Evolutionary conservation across 2,113 vertebrate species (phyloP), one percentile per base, ranked within the genome.

Genomic region (Colius striatus): DNA sequence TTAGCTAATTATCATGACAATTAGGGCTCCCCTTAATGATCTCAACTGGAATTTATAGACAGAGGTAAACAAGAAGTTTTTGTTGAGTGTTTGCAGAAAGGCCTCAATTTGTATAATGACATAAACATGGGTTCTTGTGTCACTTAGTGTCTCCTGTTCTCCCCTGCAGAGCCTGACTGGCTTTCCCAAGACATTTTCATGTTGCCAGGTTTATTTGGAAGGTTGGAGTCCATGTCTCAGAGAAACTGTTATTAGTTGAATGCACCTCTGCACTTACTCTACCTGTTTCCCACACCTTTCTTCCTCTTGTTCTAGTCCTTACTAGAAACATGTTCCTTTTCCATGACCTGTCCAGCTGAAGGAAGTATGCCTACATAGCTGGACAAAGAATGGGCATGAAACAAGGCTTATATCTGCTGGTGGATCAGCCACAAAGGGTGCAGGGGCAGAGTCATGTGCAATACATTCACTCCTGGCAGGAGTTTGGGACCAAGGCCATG

Each of bases 21-120:
- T 92, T 81, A 89, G 89, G 80, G 34, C 88, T 92, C 72, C 61
- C 57, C 73, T 89, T 86, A 81, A 95, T 83, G 51, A 67, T 61
- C 55, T 63, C 60, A 34, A 63, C 73, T 84, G 92, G 72, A 63
- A 71, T 88, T 92, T 81, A 89, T 54, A n/a, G 86, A 66, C 57
- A 74, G 79, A 71, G 47, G 72, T 63, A 84, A 88, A 90, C 61
- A 86, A 85, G 54, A 68, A 67, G 34, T 13, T 90, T 83, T 80
- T 41, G 68, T 4, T 45, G 45, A 72, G 41, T 43, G 11, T 71
- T 83, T 58, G 70, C 78, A 80, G 80, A 57, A 93, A 77, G 57
- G 81, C 74, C 80, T 67, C 50, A 20, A 60, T 89, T 62, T 63
- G 53, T 53, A 84, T 90, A 74, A 92, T 93, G 73, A 76, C 58